A percentile compares a stretch with the other conserved stretches of the same genome.
Conservation (phyloP, 2,888 invertebrate species). For the Spodoptera exigua region DNA sequence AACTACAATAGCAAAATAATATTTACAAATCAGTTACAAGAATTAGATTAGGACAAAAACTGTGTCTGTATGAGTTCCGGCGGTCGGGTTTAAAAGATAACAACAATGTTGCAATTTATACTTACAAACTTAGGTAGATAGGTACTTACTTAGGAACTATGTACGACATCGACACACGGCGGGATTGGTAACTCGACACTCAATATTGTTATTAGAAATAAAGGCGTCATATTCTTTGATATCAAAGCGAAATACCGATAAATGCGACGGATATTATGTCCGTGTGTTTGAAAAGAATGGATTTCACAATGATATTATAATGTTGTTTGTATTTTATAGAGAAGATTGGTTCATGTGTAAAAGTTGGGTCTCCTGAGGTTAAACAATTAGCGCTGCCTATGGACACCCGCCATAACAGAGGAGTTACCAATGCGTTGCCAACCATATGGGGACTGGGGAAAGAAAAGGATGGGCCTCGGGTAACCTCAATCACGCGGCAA, state of each 20-base stretch:
- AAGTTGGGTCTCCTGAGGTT: too few species aligned
- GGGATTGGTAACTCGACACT: slow-evolving; percentile 52
- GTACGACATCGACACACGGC: slow-evolving; percentile 40
- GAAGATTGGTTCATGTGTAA: too few species aligned
- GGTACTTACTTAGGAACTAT: slow-evolving; percentile 26
- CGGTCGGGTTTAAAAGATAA: slow-evolving; percentile 46
- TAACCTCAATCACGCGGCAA: too few species aligned
- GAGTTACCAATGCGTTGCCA: too few species aligned
- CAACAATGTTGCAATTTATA: slow-evolving; percentile 56
- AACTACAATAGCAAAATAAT: not conserved
- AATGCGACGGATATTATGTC: slow-evolving; percentile 40
- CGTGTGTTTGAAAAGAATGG: slow-evolving; percentile 23
- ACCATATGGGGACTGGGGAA: too few species aligned
- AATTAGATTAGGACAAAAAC: slow-evolving; percentile 32
- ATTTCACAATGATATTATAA: not conserved
- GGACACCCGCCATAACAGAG: too few species aligned
- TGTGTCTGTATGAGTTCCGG: slow-evolving; percentile 40
- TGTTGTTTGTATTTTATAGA: too few species aligned
- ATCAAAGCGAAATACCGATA: slow-evolving; percentile 49
- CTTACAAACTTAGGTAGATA: too few species aligned
- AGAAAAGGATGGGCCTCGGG: too few species aligned
- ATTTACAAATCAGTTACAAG: slow-evolving; percentile 31
- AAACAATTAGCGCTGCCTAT: too few species aligned
- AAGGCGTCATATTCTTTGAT: slow-evolving; percentile 60
- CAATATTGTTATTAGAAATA: slow-evolving; percentile 52